Percentiles rank a stretch among this genome's conserved stretches.
phyloP scores from a whole-genome alignment of 1,140 invertebrate species.

The Leptinotarsa defecta region DNA sequence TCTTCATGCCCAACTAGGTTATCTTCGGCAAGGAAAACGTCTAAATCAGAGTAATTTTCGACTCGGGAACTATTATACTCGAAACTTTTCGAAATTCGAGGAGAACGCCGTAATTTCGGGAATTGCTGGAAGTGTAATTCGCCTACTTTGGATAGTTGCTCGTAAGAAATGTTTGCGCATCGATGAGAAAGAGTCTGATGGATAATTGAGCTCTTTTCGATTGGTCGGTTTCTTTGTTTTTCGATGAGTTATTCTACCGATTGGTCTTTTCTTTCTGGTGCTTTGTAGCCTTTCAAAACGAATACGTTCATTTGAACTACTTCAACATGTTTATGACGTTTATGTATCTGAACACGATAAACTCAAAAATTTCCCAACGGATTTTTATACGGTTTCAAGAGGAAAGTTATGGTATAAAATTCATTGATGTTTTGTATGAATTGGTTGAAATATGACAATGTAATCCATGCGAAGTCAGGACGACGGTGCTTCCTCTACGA shows the following conservation, averaged over 20 bases:
- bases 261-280: no score
- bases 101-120: constrained; percentile 7
- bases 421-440: no score
- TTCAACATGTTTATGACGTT: no score
- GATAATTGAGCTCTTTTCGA: background rate
- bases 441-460: no score
- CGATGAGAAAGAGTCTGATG: background rate
- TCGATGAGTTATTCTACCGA: background rate
- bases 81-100: constrained; percentile 17
- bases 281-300: no score
- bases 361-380: no score
- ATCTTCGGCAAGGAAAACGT: constrained; percentile 23
- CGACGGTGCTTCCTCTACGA: no score
- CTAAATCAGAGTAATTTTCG: constrained; percentile 33
- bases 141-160: constrained; percentile 16
- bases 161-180: constrained; percentile 10
- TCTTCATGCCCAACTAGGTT: background rate
- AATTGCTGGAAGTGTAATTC: constrained; percentile 13
- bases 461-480: no score
- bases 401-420: no score
- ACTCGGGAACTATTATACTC: constrained; percentile 25
- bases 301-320: no score
- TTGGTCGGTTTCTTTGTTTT: background rate
- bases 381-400: no score
- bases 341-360: no score